A percentile compares a stretch with the other conserved stretches of the same genome.
These are phyloP conservation scores for Netelia melanura DNA, from an alignment of 2,888 invertebrate species.

Conservation along the genomic window DNA sequence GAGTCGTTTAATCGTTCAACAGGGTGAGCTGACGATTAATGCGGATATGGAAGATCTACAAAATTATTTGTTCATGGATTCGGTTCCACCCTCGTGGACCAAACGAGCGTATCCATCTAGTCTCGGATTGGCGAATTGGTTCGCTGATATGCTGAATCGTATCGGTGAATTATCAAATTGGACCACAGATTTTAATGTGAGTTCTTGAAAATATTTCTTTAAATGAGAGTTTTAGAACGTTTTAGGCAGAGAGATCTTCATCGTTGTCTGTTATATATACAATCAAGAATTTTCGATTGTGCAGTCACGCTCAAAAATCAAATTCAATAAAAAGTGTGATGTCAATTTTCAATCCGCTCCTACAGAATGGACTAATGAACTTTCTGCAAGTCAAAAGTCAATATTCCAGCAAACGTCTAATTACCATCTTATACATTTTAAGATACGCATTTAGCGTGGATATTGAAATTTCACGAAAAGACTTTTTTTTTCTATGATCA, in stretches of 20 bases:
- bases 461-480: too few species aligned
- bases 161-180: conserved; percentile 94
- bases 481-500: too few species aligned
- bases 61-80: conserved; percentile 94
- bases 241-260: neutral
- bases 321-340: too few species aligned
- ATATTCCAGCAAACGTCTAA: too few species aligned
- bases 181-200: conserved; percentile 93
- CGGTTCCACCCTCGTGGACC: conserved; percentile 95
- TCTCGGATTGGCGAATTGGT: conserved; percentile 93
- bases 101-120: conserved; percentile 95
- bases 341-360: too few species aligned
- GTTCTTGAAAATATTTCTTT: conserved; percentile 62
- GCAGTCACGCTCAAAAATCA: too few species aligned
- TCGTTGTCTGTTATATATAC: neutral
- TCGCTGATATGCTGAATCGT: conserved; percentile 92
- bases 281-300: neutral
- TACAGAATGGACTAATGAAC: too few species aligned
- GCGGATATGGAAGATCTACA: conserved; percentile 96
- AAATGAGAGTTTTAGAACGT: neutral
- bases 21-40: conserved; percentile 97
- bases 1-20: conserved; percentile 27
- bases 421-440: too few species aligned
- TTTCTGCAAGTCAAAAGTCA: too few species aligned
- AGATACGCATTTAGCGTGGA: too few species aligned